phyloP scores from a whole-genome alignment of 2,113 vertebrate genomes.

The Vulpes ferrilata region DNA sequence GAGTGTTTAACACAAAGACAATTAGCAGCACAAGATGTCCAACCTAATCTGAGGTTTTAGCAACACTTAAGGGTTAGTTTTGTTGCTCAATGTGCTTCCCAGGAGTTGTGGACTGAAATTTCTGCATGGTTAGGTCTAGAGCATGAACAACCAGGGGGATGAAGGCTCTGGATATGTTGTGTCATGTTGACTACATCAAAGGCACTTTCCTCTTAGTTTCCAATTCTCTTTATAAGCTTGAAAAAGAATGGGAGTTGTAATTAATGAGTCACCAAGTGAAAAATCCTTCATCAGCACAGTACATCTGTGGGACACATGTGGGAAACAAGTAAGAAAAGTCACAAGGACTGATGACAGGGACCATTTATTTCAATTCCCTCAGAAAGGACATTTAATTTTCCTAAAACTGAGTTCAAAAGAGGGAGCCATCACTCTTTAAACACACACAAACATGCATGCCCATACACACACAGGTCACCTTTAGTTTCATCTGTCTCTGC shows the following conservation, averaged over 20 bases:
- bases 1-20: slow-evolving; percentile 66
- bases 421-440: not conserved
- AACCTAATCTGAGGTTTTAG: not conserved
- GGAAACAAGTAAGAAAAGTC: not conserved
- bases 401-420: not conserved
- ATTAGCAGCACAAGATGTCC: slow-evolving; percentile 39
- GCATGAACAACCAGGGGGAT: not conserved
- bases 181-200: slow-evolving; percentile 4
- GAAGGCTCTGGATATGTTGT: not conserved
- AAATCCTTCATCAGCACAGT: slow-evolving; percentile 18
- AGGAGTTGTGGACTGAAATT: not conserved
- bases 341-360: not conserved
- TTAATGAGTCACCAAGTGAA: slow-evolving; percentile 26
- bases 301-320: not conserved
- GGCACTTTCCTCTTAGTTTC: not conserved
- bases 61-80: not conserved
- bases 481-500: not conserved
- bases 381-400: not conserved
- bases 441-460: not conserved
- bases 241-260: slow-evolving; percentile 11
- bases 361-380: not conserved
- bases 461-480: not conserved
- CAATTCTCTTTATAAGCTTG: slow-evolving; percentile 43
- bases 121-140: not conserved
- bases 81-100: not conserved